Percentiles rank a stretch among this genome's conserved stretches.
These are phyloP conservation scores for Ammodytes dubius DNA, from an alignment of 2,113 vertebrate species.

Conservation along the genomic window DNA sequence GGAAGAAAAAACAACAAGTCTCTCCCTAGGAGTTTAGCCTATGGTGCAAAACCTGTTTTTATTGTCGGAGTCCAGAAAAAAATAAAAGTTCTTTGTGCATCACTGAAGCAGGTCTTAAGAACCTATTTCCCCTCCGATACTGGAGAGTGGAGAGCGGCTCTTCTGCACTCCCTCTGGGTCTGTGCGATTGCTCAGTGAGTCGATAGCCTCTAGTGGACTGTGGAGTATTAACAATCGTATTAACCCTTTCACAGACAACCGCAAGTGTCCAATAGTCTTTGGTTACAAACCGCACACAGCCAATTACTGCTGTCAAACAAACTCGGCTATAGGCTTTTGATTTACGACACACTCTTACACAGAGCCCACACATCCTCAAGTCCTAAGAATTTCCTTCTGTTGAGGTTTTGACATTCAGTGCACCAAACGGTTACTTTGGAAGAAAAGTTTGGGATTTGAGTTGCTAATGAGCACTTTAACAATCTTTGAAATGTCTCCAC, in stretches of 20 bases:
- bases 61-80: not conserved
- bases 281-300: not conserved
- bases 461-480: not conserved
- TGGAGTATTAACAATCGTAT: not conserved
- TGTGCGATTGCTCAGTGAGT: constrained; percentile 7
- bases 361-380: not conserved
- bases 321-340: not conserved
- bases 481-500: not conserved
- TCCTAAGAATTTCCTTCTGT: not conserved
- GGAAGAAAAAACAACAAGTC: not conserved
- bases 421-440: not conserved
- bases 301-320: constrained; percentile 5
- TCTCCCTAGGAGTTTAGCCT: not conserved
- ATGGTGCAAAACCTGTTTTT: not conserved
- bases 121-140: not conserved
- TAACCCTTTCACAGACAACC: constrained; percentile 10
- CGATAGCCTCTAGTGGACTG: not conserved
- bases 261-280: not conserved
- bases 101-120: not conserved
- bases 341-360: not conserved
- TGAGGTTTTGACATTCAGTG: not conserved
- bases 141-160: not conserved
- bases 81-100: not conserved
- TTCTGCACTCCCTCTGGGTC: constrained; percentile 10
- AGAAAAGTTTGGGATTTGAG: not conserved